A percentile compares a stretch with the other conserved stretches of the same genome.
Evolutionary conservation across 2,797 vertebrate genomes (phyloP).

Genomic region (Pangasius sanitwongsei): DNA sequence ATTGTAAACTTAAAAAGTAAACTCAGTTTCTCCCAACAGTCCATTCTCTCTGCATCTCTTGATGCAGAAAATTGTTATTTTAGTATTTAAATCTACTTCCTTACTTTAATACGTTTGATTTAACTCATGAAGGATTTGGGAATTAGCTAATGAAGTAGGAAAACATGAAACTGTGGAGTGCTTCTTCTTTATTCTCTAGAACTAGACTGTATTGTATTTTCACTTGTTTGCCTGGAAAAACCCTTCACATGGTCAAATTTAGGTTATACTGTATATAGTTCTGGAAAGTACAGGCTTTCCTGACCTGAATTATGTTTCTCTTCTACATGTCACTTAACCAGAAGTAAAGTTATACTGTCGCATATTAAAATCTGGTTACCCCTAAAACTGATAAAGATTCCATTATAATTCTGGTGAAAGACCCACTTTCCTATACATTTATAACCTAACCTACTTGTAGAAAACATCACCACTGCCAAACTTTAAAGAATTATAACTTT

Average conservation of each 20-base stretch:
- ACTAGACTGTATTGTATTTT: neutral
- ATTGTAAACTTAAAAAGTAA: neutral
- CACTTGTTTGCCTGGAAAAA: neutral
- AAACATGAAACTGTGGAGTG: neutral
- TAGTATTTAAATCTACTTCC: neutral
- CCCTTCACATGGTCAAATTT: no score
- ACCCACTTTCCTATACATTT: neutral
- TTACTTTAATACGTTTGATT: neutral
- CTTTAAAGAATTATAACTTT: neutral
- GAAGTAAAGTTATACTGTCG: neutral
- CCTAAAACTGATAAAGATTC: neutral
- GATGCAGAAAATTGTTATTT: slow-evolving; percentile 4
- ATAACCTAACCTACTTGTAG: neutral
- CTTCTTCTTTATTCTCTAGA: slow-evolving; percentile 1
- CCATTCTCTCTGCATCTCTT: neutral
- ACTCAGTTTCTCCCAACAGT: neutral
- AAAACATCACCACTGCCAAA: neutral
- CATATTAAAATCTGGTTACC: neutral
- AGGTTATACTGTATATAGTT: neutral
- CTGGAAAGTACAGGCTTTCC: neutral
- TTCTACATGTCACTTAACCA: neutral
- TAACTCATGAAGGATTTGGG: neutral
- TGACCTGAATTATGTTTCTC: neutral
- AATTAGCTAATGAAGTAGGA: slow-evolving; percentile 9
- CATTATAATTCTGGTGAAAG: neutral